A percentile compares a stretch with the other conserved stretches of the same genome.
These are phyloP conservation scores for Chorisops tibialis DNA, from an alignment of 2,888 invertebrate genomes.

Conservation along the genomic window DNA sequence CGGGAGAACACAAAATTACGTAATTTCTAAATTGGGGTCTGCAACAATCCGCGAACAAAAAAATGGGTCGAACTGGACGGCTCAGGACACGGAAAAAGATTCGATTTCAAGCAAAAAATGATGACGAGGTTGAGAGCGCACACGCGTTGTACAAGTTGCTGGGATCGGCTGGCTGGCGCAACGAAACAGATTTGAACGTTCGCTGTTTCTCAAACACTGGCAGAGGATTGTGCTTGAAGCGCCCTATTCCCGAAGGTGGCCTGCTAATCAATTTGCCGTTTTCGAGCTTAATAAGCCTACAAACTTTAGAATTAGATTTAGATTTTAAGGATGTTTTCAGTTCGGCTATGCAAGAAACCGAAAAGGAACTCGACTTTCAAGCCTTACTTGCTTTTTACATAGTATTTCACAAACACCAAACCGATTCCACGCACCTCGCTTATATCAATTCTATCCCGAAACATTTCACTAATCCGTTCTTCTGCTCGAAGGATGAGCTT, in stretches of 20 bases:
- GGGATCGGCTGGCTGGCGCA: slow-evolving; percentile 54
- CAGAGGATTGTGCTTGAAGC: slow-evolving; percentile 68
- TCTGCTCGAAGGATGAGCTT: slow-evolving; percentile 59
- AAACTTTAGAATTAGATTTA: slow-evolving; percentile 57
- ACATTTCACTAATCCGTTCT: slow-evolving; percentile 66
- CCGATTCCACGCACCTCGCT: slow-evolving; percentile 58
- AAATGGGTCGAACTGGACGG: slow-evolving; percentile 28
- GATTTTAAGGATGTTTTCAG: slow-evolving; percentile 55
- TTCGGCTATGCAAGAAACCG: slow-evolving; percentile 43
- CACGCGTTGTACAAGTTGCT: slow-evolving; percentile 35
- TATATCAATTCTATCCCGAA: slow-evolving; percentile 70
- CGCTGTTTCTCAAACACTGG: slow-evolving; percentile 65
- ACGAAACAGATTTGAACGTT: slow-evolving; percentile 58
- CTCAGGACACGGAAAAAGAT: slow-evolving; percentile 5
- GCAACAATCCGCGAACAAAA: background rate
- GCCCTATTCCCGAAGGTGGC: slow-evolving; percentile 57
- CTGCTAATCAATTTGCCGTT: slow-evolving; percentile 61
- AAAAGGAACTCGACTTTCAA: slow-evolving; percentile 59
- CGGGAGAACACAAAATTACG: slow-evolving; percentile 9
- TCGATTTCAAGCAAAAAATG: background rate
- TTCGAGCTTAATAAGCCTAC: slow-evolving; percentile 59
- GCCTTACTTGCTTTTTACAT: slow-evolving; percentile 73
- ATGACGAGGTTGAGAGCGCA: slow-evolving; percentile 26
- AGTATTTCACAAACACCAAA: slow-evolving; percentile 62
- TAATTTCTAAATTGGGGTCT: slow-evolving; percentile 1